Evolutionary conservation across 2,797 vertebrate species (phyloP), one percentile per base, ranked within the genome.

Genomic region (Alauda arvensis): DNA sequence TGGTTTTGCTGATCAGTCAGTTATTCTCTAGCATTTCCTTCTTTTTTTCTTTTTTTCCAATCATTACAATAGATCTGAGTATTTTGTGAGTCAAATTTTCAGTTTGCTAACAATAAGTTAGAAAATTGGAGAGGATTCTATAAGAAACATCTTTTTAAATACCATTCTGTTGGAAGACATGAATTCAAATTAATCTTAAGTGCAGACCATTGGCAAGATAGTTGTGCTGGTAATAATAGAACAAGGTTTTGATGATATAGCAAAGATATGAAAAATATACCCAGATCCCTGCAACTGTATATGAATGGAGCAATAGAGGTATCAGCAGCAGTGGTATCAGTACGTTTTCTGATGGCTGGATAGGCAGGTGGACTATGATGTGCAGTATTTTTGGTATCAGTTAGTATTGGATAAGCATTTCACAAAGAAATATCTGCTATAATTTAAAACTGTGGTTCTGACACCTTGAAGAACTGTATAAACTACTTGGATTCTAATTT

Each of bases 341-440:
- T 23, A 42, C 4, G 7, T 16, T 70, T 91, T 79, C 18, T 70
- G 29, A 40, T 31, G 62, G 4, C 33, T 79, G 46, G 6, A 69
- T 56, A 42, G 19, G 15, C 39, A 70, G 19, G n/a, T 79, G 24
- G 68, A 48, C 8, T 2, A 0, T 26, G 12, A 33, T 1, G 0
- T 51, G 10, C 28, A 69, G 33, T 29, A 75, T 46, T 74, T 74
- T 63, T 70, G 21, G 9, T 67, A 51, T 74, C 45, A 43, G 15
- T 25, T 52, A 49, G 14, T 57, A 66, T 1, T 45, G 39, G 39
- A 59, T 37, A 84, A 70, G 4, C 5, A 70, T 78, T 83, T 82
- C 46, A 77, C 15, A 65, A 67, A 57, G 6, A 84, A 86, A 66
- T 62, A 11, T 25, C 43, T 5, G 1, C 14, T 71, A 4, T 46